phyloP scores from a whole-genome alignment of 2,888 invertebrate genomes.

The Lucinisca nassula region DNA sequence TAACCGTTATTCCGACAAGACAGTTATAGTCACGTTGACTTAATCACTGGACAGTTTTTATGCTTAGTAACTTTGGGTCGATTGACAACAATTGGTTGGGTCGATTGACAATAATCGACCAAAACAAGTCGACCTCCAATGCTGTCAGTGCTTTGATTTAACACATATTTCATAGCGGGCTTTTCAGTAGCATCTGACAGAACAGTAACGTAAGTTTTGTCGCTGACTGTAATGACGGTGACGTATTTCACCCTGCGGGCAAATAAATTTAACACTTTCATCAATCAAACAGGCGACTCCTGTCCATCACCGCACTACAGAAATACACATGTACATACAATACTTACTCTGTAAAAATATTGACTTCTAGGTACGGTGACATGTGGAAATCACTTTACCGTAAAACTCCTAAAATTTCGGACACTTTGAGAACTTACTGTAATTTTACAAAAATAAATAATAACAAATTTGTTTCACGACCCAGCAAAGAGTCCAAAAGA shows the following conservation, averaged over 20 bases:
- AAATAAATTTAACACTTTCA: background rate
- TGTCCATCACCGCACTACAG: background rate
- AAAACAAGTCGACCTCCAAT: background rate
- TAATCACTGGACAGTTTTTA: too few relatives aligned
- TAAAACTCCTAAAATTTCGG: background rate
- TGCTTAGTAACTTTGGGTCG: background rate
- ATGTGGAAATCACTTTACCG: background rate
- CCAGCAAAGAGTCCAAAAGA: background rate
- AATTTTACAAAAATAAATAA: background rate
- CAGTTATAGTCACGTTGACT: too few relatives aligned
- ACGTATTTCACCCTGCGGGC: background rate
- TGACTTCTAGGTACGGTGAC: background rate
- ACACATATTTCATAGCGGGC: too few relatives aligned
- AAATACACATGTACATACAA: background rate
- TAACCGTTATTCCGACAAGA: too few relatives aligned
- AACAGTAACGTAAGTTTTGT: background rate
- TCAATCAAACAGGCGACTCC: constrained; percentile 7
- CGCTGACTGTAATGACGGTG: background rate
- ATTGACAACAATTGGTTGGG: background rate
- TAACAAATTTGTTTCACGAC: background rate
- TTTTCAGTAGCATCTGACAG: too few relatives aligned
- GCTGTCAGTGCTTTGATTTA: background rate
- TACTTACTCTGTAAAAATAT: background rate
- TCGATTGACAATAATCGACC: background rate
- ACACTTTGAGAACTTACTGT: too few relatives aligned